These are phyloP conservation scores for Deroplatys truncata DNA, from an alignment of 2,888 invertebrate species.

Conservation along the genomic window DNA sequence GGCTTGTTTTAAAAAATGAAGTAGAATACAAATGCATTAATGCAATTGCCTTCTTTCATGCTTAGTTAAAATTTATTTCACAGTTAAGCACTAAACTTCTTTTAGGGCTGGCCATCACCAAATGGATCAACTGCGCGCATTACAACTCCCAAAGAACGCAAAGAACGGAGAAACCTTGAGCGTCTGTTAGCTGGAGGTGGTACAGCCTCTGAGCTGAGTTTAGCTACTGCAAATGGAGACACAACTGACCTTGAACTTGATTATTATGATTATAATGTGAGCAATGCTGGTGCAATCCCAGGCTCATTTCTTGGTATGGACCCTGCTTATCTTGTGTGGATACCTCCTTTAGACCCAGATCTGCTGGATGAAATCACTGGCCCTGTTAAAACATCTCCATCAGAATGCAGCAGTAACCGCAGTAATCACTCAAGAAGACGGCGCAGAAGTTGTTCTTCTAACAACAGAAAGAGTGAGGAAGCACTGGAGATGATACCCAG, in stretches of 20 bases:
- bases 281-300: slow-evolving; percentile 76
- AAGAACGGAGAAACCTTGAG: slow-evolving; percentile 73
- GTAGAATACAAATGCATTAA: too few relatives aligned
- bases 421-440: neutral
- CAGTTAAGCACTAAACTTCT: neutral
- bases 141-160: slow-evolving; percentile 65
- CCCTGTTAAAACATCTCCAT: neutral
- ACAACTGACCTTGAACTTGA: slow-evolving; percentile 78
- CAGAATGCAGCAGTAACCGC: neutral
- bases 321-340: slow-evolving; percentile 83
- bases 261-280: slow-evolving; percentile 85
- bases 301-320: slow-evolving; percentile 81
- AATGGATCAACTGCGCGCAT: neutral
- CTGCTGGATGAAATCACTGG: neutral
- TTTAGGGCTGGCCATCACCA: slow-evolving; percentile 17
- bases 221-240: slow-evolving; percentile 56
- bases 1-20: too few relatives aligned
- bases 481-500: neutral
- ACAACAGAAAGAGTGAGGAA: neutral
- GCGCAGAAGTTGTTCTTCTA: neutral
- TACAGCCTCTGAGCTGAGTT: slow-evolving; percentile 65
- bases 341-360: slow-evolving; percentile 56
- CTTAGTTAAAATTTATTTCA: too few relatives aligned
- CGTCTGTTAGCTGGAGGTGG: slow-evolving; percentile 53
- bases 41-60: too few relatives aligned